Base-by-base conservation (phyloP, 2,888 invertebrate species). In the Heterodera filipjevi region DNA sequence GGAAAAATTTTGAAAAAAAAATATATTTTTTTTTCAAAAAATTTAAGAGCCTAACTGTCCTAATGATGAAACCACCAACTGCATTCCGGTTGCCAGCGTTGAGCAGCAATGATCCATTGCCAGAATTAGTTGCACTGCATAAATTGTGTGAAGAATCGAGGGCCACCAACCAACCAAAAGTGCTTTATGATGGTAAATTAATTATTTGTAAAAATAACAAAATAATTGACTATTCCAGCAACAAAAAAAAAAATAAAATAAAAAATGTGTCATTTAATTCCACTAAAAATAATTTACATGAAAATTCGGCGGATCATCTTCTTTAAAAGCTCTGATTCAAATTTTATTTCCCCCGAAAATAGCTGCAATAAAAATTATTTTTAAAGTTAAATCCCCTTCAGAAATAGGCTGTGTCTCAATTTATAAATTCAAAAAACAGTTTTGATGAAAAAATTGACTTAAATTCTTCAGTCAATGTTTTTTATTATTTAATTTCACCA, bases 161-260 rank as follows among this genome's bases (percentile, higher is more conserved):
- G 64, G 89, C 90, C 33, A 81, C 71, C 3, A 82, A 74, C 83
- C 81, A 84, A 16, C 86, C 90, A 12, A 89, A 90, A 22, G 84
- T 89, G 22, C 86, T 92, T n/a, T 91, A 91, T 86, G 90, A 91
- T 85, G 92, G 91, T 91, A 80, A 79, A 77, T 32, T 6, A 12
- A 39, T 10, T 10, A 39, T 39, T 1, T 10, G 12, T 39, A 39
- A 39, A 39, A 10, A 39, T 6, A 39, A 49, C 27, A 76, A 66
- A 68, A 32, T 66, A 12, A 3, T 68, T 32, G 27, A 1, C 3
- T 6, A 30, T 66, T 46, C 16, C 8, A 66, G 22, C 16, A 12
- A 53, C 6, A 22, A 19, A 53, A 22, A 19, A 22, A 22, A 1
- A 53, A 53, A 53, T 22, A 19, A 59, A 59, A n/a, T n/a, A 5